These are phyloP conservation scores for Gymnosoma rotundatum DNA, from an alignment of 2,888 invertebrate genomes.

Conservation along the genomic window DNA sequence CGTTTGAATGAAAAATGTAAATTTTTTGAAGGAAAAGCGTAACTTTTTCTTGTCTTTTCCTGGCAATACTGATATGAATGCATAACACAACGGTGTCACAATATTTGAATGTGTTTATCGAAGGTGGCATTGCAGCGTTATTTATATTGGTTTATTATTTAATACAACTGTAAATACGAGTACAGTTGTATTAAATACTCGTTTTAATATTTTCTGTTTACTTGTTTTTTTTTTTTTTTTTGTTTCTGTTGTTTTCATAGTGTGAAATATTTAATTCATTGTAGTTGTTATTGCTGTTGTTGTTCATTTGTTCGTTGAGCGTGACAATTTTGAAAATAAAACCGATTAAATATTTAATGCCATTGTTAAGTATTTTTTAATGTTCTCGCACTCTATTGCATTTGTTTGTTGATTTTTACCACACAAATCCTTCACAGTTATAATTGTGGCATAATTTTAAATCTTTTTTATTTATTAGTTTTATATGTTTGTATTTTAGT, in stretches of 20 bases:
- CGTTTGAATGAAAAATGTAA: too few relatives aligned
- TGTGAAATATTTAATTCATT: constrained; percentile 61
- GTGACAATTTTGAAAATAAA: constrained; percentile 63
- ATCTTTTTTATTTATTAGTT: not conserved
- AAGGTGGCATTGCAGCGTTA: not conserved
- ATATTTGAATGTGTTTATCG: constrained; percentile 1
- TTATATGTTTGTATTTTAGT: constrained; percentile 21
- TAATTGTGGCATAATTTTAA: constrained; percentile 58
- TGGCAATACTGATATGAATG: too few relatives aligned
- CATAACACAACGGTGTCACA: constrained; percentile 35
- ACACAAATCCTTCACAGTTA: constrained; percentile 65
- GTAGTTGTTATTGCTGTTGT: constrained; percentile 4
- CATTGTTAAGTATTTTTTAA: constrained; percentile 61
- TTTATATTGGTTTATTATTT: constrained; percentile 54
- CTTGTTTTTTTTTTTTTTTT: not conserved
- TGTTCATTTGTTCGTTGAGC: constrained; percentile 60
- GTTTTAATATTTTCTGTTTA: constrained; percentile 35
- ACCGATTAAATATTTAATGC: constrained; percentile 65
- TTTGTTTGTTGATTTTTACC: constrained; percentile 58
- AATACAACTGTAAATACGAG: too few relatives aligned
- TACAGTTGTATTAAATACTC: constrained; percentile 41
- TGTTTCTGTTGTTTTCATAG: constrained; percentile 31
- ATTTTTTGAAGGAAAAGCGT: too few relatives aligned
- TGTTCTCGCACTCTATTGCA: constrained; percentile 37
- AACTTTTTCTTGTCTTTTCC: too few relatives aligned